Evolutionary conservation across 2,888 invertebrate species (phyloP), one percentile per base, ranked within the genome.

Genomic region (Troglohyphantes excavatus): DNA sequence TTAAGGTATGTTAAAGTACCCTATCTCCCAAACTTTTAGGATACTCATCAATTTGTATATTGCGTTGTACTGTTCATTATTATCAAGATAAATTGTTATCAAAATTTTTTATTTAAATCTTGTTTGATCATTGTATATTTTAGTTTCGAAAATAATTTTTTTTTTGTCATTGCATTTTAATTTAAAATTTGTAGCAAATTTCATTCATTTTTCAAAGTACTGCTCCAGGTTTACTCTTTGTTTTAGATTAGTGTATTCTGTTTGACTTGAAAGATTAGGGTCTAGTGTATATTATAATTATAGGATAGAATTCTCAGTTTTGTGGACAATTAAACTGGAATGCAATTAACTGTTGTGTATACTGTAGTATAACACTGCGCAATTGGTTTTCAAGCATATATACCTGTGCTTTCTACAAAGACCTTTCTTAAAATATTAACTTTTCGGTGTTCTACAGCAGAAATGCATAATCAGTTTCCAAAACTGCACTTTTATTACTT

Each of bases 21-120:
- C 87, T 68, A 23, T 68, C 21, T 63, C 68, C 88, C 67, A 75
- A 82, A 72, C 75, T 59, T 88, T 84, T 90, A 78, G 78, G 72
- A 79, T 78, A 73, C 85, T 90, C 90, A 85, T 85, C 79, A 68
- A 75, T 90, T 90, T 90, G 90, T 90, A 90, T 90, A 90, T 90
- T 79, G 79, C 72, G 84, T 79, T 89, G 61, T 68, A 83, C 33
- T 65, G 53, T 75, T 81, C 79, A 73, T 78, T 79, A 78, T 72
- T 87, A 73, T 65, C 72, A 27, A 53, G 53, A 73, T 46, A 86
- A 72, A 72, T 82, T 63, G 65, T 72, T 73, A 76, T n/a, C 67
- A 70, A 75, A 83, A 83, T 82, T 82, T 88, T 88, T 68, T 61
- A 76, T 76, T 43, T 13, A 73, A 73, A 19, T 53, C 3, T 13